Base-by-base conservation (phyloP, 2,113 vertebrate species). In the Centropristis striata region DNA sequence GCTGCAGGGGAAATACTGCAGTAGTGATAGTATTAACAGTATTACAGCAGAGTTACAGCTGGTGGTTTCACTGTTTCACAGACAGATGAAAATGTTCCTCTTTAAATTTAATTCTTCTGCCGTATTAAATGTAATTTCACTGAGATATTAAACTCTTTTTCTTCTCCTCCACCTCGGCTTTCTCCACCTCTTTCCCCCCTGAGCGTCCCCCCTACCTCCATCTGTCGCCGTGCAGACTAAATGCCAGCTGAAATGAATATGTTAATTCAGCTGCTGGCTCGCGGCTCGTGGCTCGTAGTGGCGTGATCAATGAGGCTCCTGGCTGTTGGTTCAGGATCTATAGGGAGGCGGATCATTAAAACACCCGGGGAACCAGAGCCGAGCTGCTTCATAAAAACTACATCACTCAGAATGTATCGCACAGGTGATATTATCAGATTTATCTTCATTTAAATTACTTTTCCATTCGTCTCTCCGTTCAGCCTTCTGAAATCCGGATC, bases 241-340 rank as follows among this genome's bases (percentile, higher is more conserved):
- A 88, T 85, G 88, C 80, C 82, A 88, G 47, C 75, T 58, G 49
- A 84, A 87, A 88, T 88, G 78, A 90, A 88, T 84, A 92, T 90
- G 86, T 86, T 88, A 88, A 87, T 88, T 55, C 64, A 14, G 63
- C 90, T 23, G 68, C 79, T 57, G 81, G 76, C 88, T 86, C 51
- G 46, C 80, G 64, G 84, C 81, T 86, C 51, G 46, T 81, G 64
- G 84, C 81, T 39, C 20, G n/a, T n/a, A n/a, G n/a, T n/a, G n/a
- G n/a, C 7, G 59, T 88, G 88, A 91, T 91, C 90, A 84, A 90
- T 80, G 86, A 82, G 59, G 70, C 83, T 83, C 61, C 66, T 41
- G 59, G 55, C 73, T 80, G 79, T 67, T 85, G 84, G 81, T 81
- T 80, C 65, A 27, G 66, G 60, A 84, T 86, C 76, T 76, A 80